phyloP scores from a whole-genome alignment of 2,113 vertebrate species.

The Orycteropus afer region DNA sequence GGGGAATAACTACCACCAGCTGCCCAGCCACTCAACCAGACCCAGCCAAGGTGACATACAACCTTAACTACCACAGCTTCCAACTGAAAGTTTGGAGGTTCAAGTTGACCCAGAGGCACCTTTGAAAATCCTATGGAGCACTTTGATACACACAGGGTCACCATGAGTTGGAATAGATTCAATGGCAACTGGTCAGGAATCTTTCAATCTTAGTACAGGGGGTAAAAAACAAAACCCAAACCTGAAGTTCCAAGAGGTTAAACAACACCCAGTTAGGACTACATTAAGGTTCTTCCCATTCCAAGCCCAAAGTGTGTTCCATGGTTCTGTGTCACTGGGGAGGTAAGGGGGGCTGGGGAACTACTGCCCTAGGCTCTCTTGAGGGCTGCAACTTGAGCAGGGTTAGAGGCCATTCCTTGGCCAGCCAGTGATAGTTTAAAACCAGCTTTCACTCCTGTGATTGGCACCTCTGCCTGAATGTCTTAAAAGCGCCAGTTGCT shows the following conservation, averaged over 20 bases:
- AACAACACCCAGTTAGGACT: not conserved
- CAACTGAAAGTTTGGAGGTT: not conserved
- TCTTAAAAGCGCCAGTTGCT: not conserved
- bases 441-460: not conserved
- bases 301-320: not conserved
- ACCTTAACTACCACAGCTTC: too few relatives aligned
- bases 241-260: not conserved
- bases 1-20: too few relatives aligned
- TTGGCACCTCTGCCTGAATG: not conserved
- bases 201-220: not conserved
- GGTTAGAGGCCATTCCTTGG: not conserved
- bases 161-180: not conserved
- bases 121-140: not conserved
- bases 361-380: not conserved
- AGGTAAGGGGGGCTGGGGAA: not conserved
- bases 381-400: not conserved
- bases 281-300: fast-evolving
- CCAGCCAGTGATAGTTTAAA: not conserved
- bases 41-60: too few relatives aligned
- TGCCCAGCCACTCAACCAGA: too few relatives aligned
- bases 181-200: not conserved
- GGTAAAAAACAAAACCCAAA: not conserved
- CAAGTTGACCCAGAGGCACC: not conserved
- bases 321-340: not conserved
- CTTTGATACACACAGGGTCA: not conserved